Base-by-base conservation (phyloP, 2,113 vertebrate species). In the Poeciliopsis prolifica region DNA sequence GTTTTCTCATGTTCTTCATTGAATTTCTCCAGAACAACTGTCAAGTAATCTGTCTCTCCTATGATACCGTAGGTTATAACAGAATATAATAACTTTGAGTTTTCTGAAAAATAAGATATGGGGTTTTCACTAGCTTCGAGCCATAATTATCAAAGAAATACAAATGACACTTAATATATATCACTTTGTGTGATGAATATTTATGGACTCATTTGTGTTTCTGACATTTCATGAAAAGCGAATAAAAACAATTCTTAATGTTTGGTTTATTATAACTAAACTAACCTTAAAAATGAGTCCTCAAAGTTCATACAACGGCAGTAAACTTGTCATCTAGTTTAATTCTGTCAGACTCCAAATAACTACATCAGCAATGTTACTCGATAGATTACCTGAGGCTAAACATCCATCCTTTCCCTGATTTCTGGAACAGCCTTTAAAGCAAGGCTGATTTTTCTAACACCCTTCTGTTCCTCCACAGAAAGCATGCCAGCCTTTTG, bases 401-500 rank as follows among this genome's bases (percentile, higher is more conserved):
- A 48, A 70, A 11, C 19, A 68, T 61, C 54, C 26, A 65, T 70
- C 4, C 73, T 33, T 61, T 70, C 11, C 65, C 28, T 79, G 40
- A 35, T 64, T 75, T 73, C 6, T 28, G 31, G 54, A 33, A 61
- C 48, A 19, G 76, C 48, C 37, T 65, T 74, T 72, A 28, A 37
- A 71, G 76, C 31, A 40, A 61, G 3, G 13, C 24, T 30, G 30
- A 2, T 37, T 40, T 37, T 30, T 82, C 42, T 63, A 63, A 19
- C 0, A 24, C 29, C 68, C 33, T 40, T 83, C n/a, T 86, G 71
- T 69, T 68, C 28, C 28, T 82, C 73, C 11, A 40, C 71, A 70
- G 42, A 72, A 79, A 79, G 73, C 79, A 80, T 81, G 80, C 81
- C 77, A 74, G 62, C 58, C 30, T 72, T 85, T 80, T 65, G 65